Conservation (phyloP, 2,113 vertebrate genomes). For the Phaethornis superciliosus region DNA sequence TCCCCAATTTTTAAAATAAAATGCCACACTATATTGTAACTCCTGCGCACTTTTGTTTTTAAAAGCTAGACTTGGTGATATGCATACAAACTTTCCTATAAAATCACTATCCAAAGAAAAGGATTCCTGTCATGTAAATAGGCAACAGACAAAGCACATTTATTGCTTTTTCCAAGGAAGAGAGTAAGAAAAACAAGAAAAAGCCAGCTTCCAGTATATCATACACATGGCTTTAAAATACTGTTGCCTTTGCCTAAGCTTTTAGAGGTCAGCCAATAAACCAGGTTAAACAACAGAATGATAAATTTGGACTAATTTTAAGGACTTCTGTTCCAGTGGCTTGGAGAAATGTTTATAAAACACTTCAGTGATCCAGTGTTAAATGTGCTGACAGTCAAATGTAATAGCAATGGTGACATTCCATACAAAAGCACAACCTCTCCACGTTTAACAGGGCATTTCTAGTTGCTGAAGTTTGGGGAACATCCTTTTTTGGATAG, state of each 20-base stretch:
- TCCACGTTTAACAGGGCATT: background rate
- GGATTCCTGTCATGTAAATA: slow-evolving; percentile 41
- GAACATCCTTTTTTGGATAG: background rate
- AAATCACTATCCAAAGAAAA: slow-evolving; percentile 63
- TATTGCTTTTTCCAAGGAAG: slow-evolving; percentile 77
- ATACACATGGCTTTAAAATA: background rate
- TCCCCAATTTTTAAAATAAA: slow-evolving; percentile 75
- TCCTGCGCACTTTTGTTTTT: slow-evolving; percentile 67
- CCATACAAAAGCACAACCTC: background rate
- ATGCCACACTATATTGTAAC: slow-evolving; percentile 70
- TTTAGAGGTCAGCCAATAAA: background rate
- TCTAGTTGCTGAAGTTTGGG: background rate
- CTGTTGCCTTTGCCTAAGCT: background rate
- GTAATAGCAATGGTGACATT: background rate
- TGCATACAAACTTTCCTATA: slow-evolving; percentile 71
- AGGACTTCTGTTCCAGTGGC: background rate
- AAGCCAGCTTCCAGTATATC: background rate
- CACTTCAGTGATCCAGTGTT: background rate
- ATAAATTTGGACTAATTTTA: background rate
- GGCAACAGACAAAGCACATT: slow-evolving; percentile 75
- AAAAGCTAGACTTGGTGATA: slow-evolving; percentile 69
- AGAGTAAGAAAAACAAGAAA: slow-evolving; percentile 41
- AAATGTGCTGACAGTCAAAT: background rate
- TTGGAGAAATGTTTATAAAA: slow-evolving; percentile 27
- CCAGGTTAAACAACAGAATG: background rate